phyloP scores from a whole-genome alignment of 92 coral and sea anemone genomes.

The Scolanthus callimorphus region DNA sequence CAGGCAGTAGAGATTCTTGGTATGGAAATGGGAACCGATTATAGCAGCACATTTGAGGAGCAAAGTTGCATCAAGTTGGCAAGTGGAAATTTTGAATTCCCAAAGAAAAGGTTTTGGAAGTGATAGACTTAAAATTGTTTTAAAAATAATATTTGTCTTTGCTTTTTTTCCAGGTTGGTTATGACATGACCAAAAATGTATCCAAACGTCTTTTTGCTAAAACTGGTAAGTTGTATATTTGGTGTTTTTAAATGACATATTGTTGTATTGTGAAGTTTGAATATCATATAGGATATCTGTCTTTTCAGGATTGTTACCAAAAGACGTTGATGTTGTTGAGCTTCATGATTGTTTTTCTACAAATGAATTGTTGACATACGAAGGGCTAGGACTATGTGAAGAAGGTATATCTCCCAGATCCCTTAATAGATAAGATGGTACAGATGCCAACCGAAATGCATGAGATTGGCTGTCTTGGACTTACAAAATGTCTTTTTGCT shows the following conservation, averaged over 20 bases:
- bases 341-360: conserved; percentile 96
- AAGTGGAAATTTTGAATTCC: conserved; percentile 5
- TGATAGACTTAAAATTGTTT: no score
- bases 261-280: conserved; percentile 88
- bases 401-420: no score
- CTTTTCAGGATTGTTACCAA: conserved; percentile 62
- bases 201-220: conserved; percentile 69
- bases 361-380: conserved; percentile 89
- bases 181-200: conserved; percentile 93
- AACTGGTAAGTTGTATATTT: conserved; percentile 53
- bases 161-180: conserved; percentile 72
- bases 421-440: no score
- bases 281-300: conserved; percentile 33
- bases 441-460: no score
- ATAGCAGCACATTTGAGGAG: conserved; percentile 84
- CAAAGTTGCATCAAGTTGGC: conserved; percentile 93
- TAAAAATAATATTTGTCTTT: background rate
- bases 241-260: conserved; percentile 66
- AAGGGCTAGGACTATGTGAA: conserved; percentile 88
- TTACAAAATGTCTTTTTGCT: no score
- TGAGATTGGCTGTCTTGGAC: no score
- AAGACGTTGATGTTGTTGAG: conserved; percentile 81
- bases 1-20: conserved; percentile 93
- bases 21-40: conserved; percentile 99
- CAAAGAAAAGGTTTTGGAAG: no score